Conservation (phyloP, 2,888 invertebrate species). For the Meteorus colon region DNA sequence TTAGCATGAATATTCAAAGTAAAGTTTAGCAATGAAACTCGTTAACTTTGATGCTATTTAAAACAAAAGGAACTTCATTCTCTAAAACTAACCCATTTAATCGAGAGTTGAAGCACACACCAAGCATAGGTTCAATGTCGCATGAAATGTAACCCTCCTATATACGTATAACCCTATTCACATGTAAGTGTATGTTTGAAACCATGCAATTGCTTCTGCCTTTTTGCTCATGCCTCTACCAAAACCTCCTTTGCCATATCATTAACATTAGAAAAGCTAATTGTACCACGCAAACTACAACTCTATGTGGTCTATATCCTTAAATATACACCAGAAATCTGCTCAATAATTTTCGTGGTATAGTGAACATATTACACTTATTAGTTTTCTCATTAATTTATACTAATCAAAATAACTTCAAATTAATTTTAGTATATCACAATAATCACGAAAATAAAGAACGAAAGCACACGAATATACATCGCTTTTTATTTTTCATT, state of each 20-base stretch:
- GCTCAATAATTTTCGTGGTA: not conserved
- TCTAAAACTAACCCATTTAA: slow-evolving; percentile 38
- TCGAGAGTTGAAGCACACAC: slow-evolving; percentile 48
- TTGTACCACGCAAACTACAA: slow-evolving; percentile 42
- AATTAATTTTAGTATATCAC: not conserved
- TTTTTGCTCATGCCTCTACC: slow-evolving; percentile 29
- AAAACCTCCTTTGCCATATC: slow-evolving; percentile 57
- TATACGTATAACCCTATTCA: not conserved
- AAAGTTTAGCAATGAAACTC: not conserved
- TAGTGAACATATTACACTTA: not conserved
- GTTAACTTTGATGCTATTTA: not conserved
- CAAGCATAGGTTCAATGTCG: slow-evolving; percentile 51
- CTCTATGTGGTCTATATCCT: not conserved
- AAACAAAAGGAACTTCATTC: slow-evolving; percentile 46
- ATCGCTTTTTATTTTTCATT: not conserved
- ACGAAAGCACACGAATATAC: not conserved
- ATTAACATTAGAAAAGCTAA: slow-evolving; percentile 58
- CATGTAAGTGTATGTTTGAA: not conserved
- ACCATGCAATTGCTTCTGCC: slow-evolving; percentile 39
- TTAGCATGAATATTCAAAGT: no score
- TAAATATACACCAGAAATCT: not conserved
- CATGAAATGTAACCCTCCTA: slow-evolving; percentile 52
- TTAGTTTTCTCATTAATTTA: not conserved
- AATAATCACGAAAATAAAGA: not conserved
- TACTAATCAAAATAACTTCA: not conserved